A percentile compares a stretch with the other conserved stretches of the same genome.
Evolutionary conservation across 2,113 vertebrate species (phyloP).

Genomic region (Charadrius vociferus): DNA sequence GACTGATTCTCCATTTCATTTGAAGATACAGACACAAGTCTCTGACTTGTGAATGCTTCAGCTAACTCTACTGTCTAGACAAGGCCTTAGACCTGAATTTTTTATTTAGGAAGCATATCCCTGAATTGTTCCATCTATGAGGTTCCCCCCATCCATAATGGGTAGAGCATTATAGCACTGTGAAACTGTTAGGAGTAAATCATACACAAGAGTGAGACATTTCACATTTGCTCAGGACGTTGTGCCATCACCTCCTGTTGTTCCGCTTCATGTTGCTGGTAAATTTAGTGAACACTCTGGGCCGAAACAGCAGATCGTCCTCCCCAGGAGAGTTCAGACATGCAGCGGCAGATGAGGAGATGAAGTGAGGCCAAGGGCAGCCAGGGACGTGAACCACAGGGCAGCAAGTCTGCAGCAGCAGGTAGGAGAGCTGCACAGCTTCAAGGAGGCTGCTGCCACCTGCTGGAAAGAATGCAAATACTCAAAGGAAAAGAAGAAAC

Average conservation of each 20-base stretch:
- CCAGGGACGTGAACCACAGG: background rate
- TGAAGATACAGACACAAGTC: background rate
- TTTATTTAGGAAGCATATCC: background rate
- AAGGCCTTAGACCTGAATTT: background rate
- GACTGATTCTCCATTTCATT: background rate
- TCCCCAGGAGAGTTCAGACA: background rate
- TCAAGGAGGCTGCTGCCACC: conserved; percentile 49
- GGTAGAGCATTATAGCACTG: background rate
- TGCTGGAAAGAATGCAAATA: conserved; percentile 16
- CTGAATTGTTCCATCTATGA: background rate
- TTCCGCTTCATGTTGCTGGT: background rate
- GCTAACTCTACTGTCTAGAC: background rate
- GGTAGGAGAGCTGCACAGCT: background rate
- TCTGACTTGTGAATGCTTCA: background rate
- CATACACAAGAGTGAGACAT: background rate
- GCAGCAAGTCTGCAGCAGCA: background rate
- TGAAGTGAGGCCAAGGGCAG: background rate
- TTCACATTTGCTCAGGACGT: background rate
- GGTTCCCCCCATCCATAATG: background rate
- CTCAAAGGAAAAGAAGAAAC: background rate
- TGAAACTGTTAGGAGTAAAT: background rate
- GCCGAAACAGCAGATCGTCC: background rate
- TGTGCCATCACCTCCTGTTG: background rate
- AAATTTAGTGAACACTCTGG: background rate
- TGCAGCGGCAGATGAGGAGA: background rate